Evolutionary conservation across 2,797 vertebrate species (phyloP).

Genomic region (Gymnocypris eckloni): DNA sequence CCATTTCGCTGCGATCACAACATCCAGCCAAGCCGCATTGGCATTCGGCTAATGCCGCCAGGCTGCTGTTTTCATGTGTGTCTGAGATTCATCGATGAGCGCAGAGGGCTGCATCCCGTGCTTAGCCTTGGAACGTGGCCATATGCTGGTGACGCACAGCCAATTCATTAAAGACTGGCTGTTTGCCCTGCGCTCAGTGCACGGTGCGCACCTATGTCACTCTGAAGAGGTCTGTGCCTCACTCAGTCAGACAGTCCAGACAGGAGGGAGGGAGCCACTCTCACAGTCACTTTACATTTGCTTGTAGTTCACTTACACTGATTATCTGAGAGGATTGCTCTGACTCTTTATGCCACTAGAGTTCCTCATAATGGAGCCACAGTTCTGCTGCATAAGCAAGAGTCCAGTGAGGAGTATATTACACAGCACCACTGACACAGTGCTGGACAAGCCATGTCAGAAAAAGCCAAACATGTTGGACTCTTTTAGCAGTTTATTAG

Average conservation of each 20-base stretch:
- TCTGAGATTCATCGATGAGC: slow-evolving; percentile 61
- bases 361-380: slow-evolving; percentile 20
- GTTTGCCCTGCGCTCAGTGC: slow-evolving; percentile 48
- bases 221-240: slow-evolving; percentile 34
- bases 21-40: slow-evolving; percentile 35
- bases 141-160: slow-evolving; percentile 55
- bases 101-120: slow-evolving; percentile 57
- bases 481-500: neutral
- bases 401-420: slow-evolving; percentile 1
- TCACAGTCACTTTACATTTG: slow-evolving; percentile 34
- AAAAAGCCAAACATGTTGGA: neutral
- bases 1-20: slow-evolving; percentile 29
- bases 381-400: slow-evolving; percentile 40
- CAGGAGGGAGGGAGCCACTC: slow-evolving; percentile 19
- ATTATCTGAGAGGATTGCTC: slow-evolving; percentile 40
- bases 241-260: slow-evolving; percentile 47
- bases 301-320: slow-evolving; percentile 36
- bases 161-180: slow-evolving; percentile 63
- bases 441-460: neutral
- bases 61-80: slow-evolving; percentile 60
- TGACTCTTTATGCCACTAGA: slow-evolving; percentile 31
- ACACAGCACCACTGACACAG: neutral
- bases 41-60: slow-evolving; percentile 50
- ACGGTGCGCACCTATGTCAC: slow-evolving; percentile 61
- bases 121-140: slow-evolving; percentile 59